These are phyloP conservation scores for Phoebastria nigripes DNA, from an alignment of 2,797 vertebrate genomes.

Conservation along the genomic window DNA sequence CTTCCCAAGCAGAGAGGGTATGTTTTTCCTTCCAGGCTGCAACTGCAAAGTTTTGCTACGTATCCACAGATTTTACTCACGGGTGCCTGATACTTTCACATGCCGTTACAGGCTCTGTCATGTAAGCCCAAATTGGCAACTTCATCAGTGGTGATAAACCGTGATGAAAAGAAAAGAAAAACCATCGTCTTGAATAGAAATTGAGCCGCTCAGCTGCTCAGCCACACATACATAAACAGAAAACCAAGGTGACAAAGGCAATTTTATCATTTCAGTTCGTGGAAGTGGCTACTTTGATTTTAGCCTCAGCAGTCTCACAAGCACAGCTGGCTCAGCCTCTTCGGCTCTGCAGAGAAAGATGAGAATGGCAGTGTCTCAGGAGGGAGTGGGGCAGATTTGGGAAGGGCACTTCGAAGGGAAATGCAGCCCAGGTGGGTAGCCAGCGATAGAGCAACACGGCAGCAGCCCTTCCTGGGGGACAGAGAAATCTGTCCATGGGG, in stretches of 20 bases:
- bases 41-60: background rate
- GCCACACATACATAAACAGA: background rate
- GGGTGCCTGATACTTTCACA: background rate
- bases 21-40: background rate
- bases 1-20: background rate
- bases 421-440: background rate
- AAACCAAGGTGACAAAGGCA: background rate
- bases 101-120: background rate
- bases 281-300: background rate
- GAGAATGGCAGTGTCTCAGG: background rate
- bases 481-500: background rate
- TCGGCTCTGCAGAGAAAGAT: background rate
- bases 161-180: background rate
- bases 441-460: fast-evolving
- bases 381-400: background rate
- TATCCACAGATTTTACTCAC: background rate
- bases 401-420: background rate
- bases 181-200: background rate
- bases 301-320: background rate
- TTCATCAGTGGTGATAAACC: background rate
- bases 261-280: background rate
- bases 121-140: background rate
- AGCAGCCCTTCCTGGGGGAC: background rate
- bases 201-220: background rate
- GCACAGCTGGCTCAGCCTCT: background rate